Base-by-base conservation (phyloP, 1,140 invertebrate species). In the Trichonephila clavipes region DNA sequence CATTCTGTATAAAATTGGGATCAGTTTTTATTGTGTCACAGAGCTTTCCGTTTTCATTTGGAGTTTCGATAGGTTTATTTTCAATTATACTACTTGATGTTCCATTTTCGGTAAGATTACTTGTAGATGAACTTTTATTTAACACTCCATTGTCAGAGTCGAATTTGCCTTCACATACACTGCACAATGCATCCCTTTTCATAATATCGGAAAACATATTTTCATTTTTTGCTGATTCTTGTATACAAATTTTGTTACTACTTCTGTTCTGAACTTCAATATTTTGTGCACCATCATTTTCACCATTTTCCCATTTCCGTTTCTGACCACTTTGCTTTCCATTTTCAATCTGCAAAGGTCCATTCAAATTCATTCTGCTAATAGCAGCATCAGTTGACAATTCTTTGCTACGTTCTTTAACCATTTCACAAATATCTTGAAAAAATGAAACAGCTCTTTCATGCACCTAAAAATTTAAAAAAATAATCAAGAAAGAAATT, bases 371-470 rank as follows among this genome's bases (percentile, higher is more conserved):
- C 2, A 69, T 72, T 90, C 51, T 51, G 82, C 44, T 28, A 44
- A 89, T 44, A n/a, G 61, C 81, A 90, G 87, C 21, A 24, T 88
- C 81, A 62, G 90, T 94, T 21, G 24, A 8, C n/a, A 62, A 44
- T 40, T 91, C 92, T 90, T 90, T 88, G 82, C 93, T 86, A 6
- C 69, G 24, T 14, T 90, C 88, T 91, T 90, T 83, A 44, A 94
- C 88, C 83, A 94, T 94, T 62, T 94, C 87, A 87, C 95, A 96
- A n/a, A 96, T 94, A 92, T 96, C 96, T 64, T 94, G 94, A 94
- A 96, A 96, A 94, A 96, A 96, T 44, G 94, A 95, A 51, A 95
- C 94, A 34, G 95, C 95, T 89, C 95, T 94, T 86, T 95, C 94
- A 87, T 95, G 95, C 58, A 96, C 92, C 96, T 96, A 93, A 72